A percentile compares a stretch with the other conserved stretches of the same genome.
Evolutionary conservation across 2,888 invertebrate genomes (phyloP).

Genomic region (Calliopum simillimum): DNA sequence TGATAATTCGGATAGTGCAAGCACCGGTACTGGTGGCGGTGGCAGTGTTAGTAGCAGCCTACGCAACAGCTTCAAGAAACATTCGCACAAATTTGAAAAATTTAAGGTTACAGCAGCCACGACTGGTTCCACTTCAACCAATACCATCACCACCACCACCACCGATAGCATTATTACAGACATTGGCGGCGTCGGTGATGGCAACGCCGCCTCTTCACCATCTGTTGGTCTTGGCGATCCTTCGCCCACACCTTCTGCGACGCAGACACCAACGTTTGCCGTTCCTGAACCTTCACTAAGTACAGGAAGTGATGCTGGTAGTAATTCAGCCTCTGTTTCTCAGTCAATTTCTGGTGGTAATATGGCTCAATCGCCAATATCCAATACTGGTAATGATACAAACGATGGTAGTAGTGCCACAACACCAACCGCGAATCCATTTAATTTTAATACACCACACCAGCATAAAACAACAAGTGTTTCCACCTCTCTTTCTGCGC

Average conservation of each 20-base stretch:
- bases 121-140: slow-evolving; percentile 40
- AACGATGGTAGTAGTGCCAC: background rate
- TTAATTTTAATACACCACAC: slow-evolving; percentile 46
- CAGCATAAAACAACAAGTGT: slow-evolving; percentile 38
- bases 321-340: background rate
- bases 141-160: slow-evolving; percentile 41
- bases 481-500: slow-evolving; percentile 41
- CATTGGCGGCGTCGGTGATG: slow-evolving; percentile 30
- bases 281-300: background rate
- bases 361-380: slow-evolving; percentile 15
- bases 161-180: slow-evolving; percentile 10
- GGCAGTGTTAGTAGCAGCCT: slow-evolving; percentile 33
- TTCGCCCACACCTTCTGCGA: background rate
- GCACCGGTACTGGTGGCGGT: slow-evolving; percentile 24
- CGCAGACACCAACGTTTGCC: slow-evolving; percentile 4
- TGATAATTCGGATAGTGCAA: slow-evolving; percentile 52
- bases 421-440: slow-evolving; percentile 29
- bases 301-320: background rate
- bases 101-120: slow-evolving; percentile 26
- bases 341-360: background rate
- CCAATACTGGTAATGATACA: background rate
- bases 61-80: slow-evolving; percentile 26
- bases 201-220: slow-evolving; percentile 42
- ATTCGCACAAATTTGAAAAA: slow-evolving; percentile 47
- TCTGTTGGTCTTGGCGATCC: background rate